Evolutionary conservation across 2,888 invertebrate genomes (phyloP).

Genomic region (Drosophila vallismaia): DNA sequence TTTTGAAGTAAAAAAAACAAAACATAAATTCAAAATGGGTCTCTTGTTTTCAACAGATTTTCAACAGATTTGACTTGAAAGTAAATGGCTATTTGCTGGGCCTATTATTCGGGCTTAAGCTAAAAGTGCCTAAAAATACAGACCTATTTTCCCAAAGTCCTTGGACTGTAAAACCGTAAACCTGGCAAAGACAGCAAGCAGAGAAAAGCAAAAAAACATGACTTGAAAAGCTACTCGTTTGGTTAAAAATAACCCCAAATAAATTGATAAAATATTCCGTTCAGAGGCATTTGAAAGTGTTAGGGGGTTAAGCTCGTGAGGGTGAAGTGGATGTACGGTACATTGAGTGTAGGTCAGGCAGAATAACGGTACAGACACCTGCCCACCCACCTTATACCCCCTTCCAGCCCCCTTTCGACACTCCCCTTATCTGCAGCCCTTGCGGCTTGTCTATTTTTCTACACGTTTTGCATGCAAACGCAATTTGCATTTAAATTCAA

Average conservation of each 20-base stretch:
- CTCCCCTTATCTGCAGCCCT: background rate
- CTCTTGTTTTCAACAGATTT: background rate
- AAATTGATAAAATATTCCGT: slow-evolving; percentile 28
- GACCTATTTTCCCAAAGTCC: background rate
- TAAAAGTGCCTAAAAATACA: background rate
- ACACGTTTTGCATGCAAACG: slow-evolving; percentile 73
- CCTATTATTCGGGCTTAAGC: background rate
- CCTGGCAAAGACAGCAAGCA: background rate
- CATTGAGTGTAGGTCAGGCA: slow-evolving; percentile 16
- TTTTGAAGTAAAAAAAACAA: no score
- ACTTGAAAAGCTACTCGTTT: background rate
- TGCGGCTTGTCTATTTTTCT: slow-evolving; percentile 57
- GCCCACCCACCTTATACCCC: slow-evolving; percentile 1
- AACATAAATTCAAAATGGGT: background rate
- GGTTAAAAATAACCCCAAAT: slow-evolving; percentile 12
- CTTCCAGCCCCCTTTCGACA: no score
- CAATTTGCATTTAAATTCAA: slow-evolving; percentile 80
- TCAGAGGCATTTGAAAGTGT: slow-evolving; percentile 24
- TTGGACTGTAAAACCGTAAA: background rate
- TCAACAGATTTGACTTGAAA: background rate
- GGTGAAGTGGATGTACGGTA: slow-evolving; percentile 16
- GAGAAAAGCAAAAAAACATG: background rate
- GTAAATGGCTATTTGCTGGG: background rate
- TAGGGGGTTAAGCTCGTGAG: slow-evolving; percentile 18
- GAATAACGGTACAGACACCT: slow-evolving; percentile 28